These are phyloP conservation scores for Nerophis ophidion DNA, from an alignment of 2,113 vertebrate genomes.

Conservation along the genomic window DNA sequence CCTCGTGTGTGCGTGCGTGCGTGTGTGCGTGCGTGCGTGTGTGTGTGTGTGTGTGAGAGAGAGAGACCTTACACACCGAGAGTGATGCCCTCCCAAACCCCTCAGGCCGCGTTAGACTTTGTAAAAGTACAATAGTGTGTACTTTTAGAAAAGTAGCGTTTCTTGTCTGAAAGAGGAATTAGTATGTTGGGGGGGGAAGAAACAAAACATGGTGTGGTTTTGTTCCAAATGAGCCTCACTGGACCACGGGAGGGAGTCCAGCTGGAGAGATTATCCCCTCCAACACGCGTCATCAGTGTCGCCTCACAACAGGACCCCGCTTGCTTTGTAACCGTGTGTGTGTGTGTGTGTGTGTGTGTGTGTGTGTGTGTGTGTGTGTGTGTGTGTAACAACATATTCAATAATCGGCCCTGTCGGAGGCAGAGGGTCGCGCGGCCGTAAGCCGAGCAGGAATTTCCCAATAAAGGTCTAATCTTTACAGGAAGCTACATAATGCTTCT, in stretches of 20 bases:
- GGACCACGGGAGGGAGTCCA: slow-evolving; percentile 53
- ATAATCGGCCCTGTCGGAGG: slow-evolving; percentile 63
- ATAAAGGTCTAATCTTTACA: slow-evolving; percentile 75
- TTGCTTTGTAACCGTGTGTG: slow-evolving; percentile 35
- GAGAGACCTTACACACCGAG: background rate
- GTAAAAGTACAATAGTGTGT: background rate
- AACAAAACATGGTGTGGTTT: slow-evolving; percentile 24
- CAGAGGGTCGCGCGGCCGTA: slow-evolving; percentile 60
- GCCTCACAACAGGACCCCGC: slow-evolving; percentile 54
- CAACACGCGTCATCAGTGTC: slow-evolving; percentile 64
- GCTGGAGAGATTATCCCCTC: slow-evolving; percentile 63
- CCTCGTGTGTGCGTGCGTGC: background rate
- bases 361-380: slow-evolving; percentile 23
- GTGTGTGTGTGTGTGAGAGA: no score
- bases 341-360: slow-evolving; percentile 25
- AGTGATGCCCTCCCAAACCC: no score
- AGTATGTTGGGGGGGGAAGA: slow-evolving; percentile 19
- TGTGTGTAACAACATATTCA: slow-evolving; percentile 45
- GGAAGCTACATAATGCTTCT: slow-evolving; percentile 58
- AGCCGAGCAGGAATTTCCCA: slow-evolving; percentile 80
- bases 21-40: no score
- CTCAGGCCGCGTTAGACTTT: background rate
- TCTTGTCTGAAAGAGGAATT: slow-evolving; percentile 13
- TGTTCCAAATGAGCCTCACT: slow-evolving; percentile 43
- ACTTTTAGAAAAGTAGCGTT: background rate